Conservation (phyloP, 2,888 invertebrate species). For the Adelognathus sp. region DNA sequence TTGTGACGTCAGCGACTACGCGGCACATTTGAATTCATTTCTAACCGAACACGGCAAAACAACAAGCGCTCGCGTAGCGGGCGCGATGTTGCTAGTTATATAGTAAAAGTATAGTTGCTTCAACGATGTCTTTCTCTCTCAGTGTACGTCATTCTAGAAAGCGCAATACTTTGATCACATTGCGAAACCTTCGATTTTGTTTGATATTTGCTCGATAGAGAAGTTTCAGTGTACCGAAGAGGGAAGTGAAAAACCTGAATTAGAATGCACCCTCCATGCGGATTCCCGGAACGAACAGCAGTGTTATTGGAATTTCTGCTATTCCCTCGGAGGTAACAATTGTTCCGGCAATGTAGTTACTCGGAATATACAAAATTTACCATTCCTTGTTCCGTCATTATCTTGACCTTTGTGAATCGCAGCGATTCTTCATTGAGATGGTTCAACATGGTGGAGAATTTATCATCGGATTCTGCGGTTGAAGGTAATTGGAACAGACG, state of each 20-base stretch:
- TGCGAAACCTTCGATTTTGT: slow-evolving; percentile 26
- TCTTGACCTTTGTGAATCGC: background rate
- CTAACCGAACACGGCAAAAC: no score
- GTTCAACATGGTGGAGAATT: background rate
- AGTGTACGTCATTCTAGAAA: slow-evolving; percentile 20
- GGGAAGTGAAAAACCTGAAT: slow-evolving; percentile 18
- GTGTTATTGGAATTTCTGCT: slow-evolving; percentile 45
- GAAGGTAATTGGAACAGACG: background rate
- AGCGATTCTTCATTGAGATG: background rate
- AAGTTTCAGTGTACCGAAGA: background rate
- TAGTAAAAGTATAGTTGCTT: no score
- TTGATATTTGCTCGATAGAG: slow-evolving; percentile 41
- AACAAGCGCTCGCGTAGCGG: no score
- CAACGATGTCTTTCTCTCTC: no score
- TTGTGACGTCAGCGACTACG: no score
- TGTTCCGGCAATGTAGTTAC: background rate
- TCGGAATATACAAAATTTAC: background rate
- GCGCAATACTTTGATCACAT: slow-evolving; percentile 45
- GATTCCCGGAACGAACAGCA: slow-evolving; percentile 21
- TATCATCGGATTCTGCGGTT: background rate
- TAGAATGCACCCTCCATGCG: slow-evolving; percentile 6
- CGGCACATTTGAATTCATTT: no score
- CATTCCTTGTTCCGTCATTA: background rate
- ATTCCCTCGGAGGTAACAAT: slow-evolving; percentile 15
- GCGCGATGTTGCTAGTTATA: no score